These are phyloP conservation scores for Vireo griseus DNA, from an alignment of 2,797 vertebrate species.

Conservation along the genomic window DNA sequence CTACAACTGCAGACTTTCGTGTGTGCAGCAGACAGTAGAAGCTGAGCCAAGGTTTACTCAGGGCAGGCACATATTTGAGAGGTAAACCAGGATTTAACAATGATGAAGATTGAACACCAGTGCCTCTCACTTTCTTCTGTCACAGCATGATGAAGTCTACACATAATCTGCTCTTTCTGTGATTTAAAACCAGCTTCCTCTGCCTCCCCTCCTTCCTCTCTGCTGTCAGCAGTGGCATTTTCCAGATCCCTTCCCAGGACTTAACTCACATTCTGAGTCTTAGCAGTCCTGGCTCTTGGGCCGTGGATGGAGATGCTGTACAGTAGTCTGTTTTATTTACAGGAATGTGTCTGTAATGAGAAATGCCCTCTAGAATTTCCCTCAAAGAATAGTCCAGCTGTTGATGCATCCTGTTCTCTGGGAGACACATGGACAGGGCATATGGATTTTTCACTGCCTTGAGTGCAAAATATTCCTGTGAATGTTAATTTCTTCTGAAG, in stretches of 20 bases:
- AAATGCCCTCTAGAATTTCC: constrained; percentile 7
- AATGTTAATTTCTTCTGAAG: not conserved
- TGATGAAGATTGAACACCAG: not conserved
- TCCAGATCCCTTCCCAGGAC: constrained; percentile 54
- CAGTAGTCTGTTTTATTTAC: constrained; percentile 63
- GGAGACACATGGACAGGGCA: not conserved
- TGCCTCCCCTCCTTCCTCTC: not conserved
- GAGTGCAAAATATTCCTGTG: not conserved
- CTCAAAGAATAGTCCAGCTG: not conserved
- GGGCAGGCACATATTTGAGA: not conserved
- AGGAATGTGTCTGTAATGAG: constrained; percentile 24
- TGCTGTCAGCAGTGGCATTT: constrained; percentile 56
- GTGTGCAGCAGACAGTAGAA: not conserved
- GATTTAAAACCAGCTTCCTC: constrained; percentile 7
- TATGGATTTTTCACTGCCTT: not conserved
- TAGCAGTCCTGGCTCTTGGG: constrained; percentile 1
- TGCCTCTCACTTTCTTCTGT: not conserved
- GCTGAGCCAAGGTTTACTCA: not conserved
- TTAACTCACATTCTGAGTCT: constrained; percentile 36
- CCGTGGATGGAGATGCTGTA: constrained; percentile 33
- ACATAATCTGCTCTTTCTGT: not conserved
- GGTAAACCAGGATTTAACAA: not conserved
- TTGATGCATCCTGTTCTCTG: not conserved
- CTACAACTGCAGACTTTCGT: not conserved
- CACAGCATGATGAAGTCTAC: not conserved